phyloP scores from a whole-genome alignment of 2,888 invertebrate species.

The Nysson spinosus region DNA sequence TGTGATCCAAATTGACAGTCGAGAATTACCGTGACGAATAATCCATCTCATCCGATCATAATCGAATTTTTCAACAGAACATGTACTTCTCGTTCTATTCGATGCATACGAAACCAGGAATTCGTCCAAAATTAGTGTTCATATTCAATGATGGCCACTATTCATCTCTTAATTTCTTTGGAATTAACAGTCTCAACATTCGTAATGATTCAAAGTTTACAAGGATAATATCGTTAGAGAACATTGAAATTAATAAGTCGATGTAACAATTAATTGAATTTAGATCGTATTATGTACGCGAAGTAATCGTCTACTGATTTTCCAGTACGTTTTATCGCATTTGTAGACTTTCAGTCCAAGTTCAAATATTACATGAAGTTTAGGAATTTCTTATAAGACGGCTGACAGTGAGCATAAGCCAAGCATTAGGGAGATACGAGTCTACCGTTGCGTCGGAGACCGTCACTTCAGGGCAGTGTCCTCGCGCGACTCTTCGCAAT shows the following conservation, averaged over 20 bases:
- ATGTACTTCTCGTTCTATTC: background rate
- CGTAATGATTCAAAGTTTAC: too few relatives aligned
- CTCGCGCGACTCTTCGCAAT: slow-evolving; percentile 35
- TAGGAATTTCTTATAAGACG: background rate
- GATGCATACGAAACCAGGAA: background rate
- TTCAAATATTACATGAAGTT: slow-evolving; percentile 8
- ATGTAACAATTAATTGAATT: too few relatives aligned
- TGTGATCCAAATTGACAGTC: slow-evolving; percentile 7
- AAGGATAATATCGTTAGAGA: too few relatives aligned
- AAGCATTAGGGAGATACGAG: slow-evolving; percentile 18
- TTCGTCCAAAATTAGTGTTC: too few relatives aligned
- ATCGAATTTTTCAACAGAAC: background rate
- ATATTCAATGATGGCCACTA: too few relatives aligned
- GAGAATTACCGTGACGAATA: slow-evolving; percentile 1
- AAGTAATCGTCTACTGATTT: too few relatives aligned
- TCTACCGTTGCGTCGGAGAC: slow-evolving; percentile 12
- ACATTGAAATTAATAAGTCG: too few relatives aligned
- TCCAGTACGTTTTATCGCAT: too few relatives aligned
- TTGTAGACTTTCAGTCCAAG: background rate
- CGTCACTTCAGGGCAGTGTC: slow-evolving; percentile 40
- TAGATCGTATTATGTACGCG: too few relatives aligned
- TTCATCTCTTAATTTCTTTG: too few relatives aligned
- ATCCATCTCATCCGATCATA: slow-evolving; percentile 3
- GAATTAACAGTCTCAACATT: too few relatives aligned
- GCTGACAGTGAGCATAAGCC: slow-evolving; percentile 12